These are phyloP conservation scores for Calameuta filiformis DNA, from an alignment of 2,888 invertebrate species.

Conservation along the genomic window DNA sequence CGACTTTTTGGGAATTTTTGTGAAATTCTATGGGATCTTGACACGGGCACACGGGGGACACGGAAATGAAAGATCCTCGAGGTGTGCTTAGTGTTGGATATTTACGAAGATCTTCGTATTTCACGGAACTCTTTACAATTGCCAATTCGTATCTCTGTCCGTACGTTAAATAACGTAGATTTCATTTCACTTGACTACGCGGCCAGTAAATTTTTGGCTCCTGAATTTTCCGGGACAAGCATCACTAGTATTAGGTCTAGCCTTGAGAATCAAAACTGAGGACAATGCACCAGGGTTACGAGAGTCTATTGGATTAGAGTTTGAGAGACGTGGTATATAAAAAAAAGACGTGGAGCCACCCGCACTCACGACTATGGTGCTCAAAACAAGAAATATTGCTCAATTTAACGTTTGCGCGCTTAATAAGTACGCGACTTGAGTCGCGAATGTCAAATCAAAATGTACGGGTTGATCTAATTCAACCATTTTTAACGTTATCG, in stretches of 20 bases:
- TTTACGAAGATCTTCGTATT: neutral
- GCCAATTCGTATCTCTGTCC: neutral
- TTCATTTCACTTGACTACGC: neutral
- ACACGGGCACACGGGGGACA: neutral
- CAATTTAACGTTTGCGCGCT: constrained; percentile 29
- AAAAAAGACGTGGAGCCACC: neutral
- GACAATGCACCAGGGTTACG: neutral
- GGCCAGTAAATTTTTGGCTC: neutral
- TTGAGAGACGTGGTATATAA: constrained; percentile 4
- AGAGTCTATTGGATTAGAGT: neutral
- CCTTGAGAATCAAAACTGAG: neutral
- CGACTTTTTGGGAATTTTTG: neutral
- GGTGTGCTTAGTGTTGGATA: neutral
- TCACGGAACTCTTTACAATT: neutral
- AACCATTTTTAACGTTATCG: neutral
- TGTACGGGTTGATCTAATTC: neutral
- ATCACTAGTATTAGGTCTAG: neutral
- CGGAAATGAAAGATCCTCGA: neutral
- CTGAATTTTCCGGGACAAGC: neutral
- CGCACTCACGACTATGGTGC: constrained; percentile 24
- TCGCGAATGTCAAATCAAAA: neutral
- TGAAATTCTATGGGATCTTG: neutral
- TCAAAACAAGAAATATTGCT: constrained; percentile 32
- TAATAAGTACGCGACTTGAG: constrained; percentile 6
- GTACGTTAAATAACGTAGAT: neutral